These are phyloP conservation scores for Notechis scutatus DNA, from an alignment of 2,113 vertebrate species.

Conservation along the genomic window DNA sequence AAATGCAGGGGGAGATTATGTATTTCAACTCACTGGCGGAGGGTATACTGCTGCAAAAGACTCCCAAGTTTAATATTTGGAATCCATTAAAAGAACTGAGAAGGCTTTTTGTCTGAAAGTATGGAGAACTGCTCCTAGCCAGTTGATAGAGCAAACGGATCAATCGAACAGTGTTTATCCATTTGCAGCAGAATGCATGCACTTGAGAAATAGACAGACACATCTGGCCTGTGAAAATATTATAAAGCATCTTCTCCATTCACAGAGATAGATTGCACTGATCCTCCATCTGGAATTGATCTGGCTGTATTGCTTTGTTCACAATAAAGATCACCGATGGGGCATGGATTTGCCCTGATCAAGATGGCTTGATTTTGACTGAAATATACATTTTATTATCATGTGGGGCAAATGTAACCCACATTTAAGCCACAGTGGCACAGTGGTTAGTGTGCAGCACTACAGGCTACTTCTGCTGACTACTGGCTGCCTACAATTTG, in stretches of 20 bases:
- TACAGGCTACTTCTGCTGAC: no score
- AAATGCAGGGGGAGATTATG: neutral
- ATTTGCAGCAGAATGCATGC: neutral
- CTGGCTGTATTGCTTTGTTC: neutral
- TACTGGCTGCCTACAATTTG: no score
- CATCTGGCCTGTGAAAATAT: neutral
- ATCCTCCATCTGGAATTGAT: neutral
- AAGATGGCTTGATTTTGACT: neutral
- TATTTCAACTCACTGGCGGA: neutral
- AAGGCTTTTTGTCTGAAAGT: neutral
- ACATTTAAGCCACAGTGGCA: neutral
- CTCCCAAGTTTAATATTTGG: neutral
- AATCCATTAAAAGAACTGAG: neutral
- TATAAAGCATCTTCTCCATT: neutral
- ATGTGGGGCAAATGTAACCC: neutral
- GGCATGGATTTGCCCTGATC: neutral
- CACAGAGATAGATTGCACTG: neutral
- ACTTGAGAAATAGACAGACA: neutral
- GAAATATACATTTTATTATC: neutral
- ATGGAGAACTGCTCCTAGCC: neutral
- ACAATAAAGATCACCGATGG: neutral
- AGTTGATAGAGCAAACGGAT: neutral
- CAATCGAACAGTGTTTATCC: neutral
- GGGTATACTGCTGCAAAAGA: neutral
- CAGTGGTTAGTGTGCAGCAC: no score